Evolutionary conservation across 2,888 invertebrate genomes (phyloP), one percentile per base, ranked within the genome.

Genomic region (Crossocerus cetratus): DNA sequence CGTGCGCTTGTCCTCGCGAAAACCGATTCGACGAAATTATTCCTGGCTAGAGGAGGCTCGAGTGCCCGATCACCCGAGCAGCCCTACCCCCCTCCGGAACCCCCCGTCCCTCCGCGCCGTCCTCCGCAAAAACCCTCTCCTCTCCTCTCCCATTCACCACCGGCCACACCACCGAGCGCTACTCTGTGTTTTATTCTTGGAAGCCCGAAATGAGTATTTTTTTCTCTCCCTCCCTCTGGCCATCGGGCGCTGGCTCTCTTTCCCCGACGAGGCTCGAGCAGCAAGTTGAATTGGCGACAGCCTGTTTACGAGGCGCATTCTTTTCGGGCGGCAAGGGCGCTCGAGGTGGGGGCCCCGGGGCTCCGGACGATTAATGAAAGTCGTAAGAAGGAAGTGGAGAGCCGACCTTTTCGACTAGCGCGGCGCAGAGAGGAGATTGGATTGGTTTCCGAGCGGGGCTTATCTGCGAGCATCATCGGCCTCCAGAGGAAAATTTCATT

Each of bases 1-100:
- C 83, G 71, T 75, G 80, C 82, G 79, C 77, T 75, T 70, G 80
- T 78, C 81, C 80, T 82, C 82, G 81, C 80, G 82, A 82, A 83
- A 84, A 83, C 82, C 78, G 74, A 83, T 83, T 83, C 81, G 78
- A 78, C 72, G 83, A 83, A 77, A 77, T 75, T 81, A 77, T 80
- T 78, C 77, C 61, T 78, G 80, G 71, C 72, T 65, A 61, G 57
- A 13, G 32, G 55, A 45, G 14, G 21, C 14, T 44, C 57, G 63
- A 56, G 44, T 32, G 58, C 20, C 16, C 32, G n/a, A 16, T 56
- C 32, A 32, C 32, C 32, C 32, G 32, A 32, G 11, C 32, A 32
- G 32, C 8, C 8, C 32, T 32, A 32, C 32, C 32, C 32, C 32
- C 23, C 23, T 2, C 23, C 23, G 23, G 2, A n/a, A n/a, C 23